phyloP scores from a whole-genome alignment of 2,888 invertebrate species.

The Drosophila cracens region DNA sequence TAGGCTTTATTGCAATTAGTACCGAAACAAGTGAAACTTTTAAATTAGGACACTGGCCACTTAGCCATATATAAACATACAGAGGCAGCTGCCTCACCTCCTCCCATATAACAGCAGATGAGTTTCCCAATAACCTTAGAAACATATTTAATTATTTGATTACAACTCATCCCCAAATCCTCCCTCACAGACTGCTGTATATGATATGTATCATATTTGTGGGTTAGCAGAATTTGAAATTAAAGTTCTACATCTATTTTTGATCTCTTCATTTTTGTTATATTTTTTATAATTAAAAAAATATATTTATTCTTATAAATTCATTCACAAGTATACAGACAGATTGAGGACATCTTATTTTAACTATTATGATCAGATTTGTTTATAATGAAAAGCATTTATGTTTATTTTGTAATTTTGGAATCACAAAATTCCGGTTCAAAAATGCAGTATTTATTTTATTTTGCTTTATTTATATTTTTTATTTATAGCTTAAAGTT shows the following conservation, averaged over 20 bases:
- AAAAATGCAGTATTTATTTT: background rate
- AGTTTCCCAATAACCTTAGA: background rate
- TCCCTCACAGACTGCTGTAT: too few relatives aligned
- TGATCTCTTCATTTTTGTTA: background rate
- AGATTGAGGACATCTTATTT: too few relatives aligned
- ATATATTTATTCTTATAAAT: too few relatives aligned
- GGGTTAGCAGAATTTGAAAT: background rate
- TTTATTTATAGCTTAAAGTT: background rate
- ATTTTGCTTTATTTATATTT: background rate
- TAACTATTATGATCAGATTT: too few relatives aligned
- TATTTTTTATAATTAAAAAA: too few relatives aligned
- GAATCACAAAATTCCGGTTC: background rate
- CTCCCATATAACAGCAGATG: background rate
- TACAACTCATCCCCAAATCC: background rate
- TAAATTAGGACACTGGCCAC: background rate
- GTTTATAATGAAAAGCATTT: too few relatives aligned
- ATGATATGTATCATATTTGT: background rate
- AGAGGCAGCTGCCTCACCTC: background rate
- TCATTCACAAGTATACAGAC: too few relatives aligned
- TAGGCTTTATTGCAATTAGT: background rate
- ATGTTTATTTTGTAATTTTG: background rate
- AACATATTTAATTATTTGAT: background rate
- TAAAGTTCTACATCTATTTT: background rate
- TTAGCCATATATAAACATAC: too few relatives aligned
- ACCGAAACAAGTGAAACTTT: background rate